Conservation (phyloP, 2,113 vertebrate genomes). For the Antechinus flavipes region DNA sequence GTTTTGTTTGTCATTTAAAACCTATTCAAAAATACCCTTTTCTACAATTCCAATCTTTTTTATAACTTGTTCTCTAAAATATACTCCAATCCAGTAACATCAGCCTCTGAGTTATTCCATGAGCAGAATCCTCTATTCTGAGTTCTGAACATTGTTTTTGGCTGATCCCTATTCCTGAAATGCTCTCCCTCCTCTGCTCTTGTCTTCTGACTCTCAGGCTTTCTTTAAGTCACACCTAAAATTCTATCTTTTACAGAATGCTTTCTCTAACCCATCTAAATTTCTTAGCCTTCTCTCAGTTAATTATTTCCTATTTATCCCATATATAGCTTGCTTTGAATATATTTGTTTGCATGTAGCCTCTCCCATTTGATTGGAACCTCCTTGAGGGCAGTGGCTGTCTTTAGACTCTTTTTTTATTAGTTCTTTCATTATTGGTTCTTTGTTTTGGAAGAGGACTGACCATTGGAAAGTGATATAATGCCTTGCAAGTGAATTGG, state of each 20-base stretch:
- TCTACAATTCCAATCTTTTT: not conserved
- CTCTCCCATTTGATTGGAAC: not conserved
- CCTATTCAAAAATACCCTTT: not conserved
- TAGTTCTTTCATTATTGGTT: too few relatives aligned
- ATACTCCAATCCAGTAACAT: not conserved
- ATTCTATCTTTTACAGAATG: not conserved
- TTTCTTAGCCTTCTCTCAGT: not conserved
- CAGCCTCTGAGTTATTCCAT: too few relatives aligned
- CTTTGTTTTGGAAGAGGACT: too few relatives aligned
- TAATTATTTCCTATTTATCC: not conserved
- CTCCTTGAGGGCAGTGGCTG: not conserved
- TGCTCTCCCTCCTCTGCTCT: not conserved
- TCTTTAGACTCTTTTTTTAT: not conserved
- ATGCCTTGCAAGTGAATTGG: too few relatives aligned
- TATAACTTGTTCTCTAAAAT: not conserved
- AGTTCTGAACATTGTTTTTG: not conserved
- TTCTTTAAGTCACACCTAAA: not conserved
- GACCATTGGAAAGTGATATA: too few relatives aligned
- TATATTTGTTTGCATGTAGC: not conserved
- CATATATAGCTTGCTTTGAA: not conserved
- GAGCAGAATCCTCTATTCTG: not conserved
- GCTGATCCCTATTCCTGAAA: not conserved
- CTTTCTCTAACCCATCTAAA: not conserved
- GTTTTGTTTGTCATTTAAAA: not conserved
- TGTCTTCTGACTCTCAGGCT: not conserved